These are phyloP conservation scores for Forbesichthys papilliferus DNA, from an alignment of 2,113 vertebrate genomes.

Conservation along the genomic window DNA sequence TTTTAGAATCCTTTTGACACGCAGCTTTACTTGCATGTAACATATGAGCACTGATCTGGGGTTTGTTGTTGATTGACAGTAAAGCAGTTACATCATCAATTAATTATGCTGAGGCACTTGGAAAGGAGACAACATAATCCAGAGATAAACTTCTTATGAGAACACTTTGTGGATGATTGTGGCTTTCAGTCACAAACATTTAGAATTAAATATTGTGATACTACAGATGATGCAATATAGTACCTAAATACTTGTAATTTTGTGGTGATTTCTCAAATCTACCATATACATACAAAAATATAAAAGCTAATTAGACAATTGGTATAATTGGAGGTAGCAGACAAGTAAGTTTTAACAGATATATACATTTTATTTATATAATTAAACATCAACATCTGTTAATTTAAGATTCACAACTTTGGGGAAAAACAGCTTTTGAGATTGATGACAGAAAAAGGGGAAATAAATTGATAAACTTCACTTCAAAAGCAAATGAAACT, in stretches of 20 bases:
- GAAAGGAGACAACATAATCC: constrained; percentile 42
- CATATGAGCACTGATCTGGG: no score
- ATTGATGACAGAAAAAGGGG: constrained; percentile 50
- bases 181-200: background rate
- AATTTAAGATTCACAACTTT: constrained; percentile 54
- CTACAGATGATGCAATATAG: no score
- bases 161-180: background rate
- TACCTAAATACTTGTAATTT: no score
- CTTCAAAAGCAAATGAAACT: constrained; percentile 42
- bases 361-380: constrained; percentile 75
- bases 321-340: background rate
- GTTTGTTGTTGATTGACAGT: no score
- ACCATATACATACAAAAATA: no score
- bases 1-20: no score
- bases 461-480: constrained; percentile 17
- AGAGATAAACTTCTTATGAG: constrained; percentile 64
- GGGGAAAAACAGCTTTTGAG: constrained; percentile 43
- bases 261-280: no score
- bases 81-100: no score
- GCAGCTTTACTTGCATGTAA: no score
- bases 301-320: background rate
- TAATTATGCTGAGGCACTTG: constrained; percentile 65
- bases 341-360: constrained; percentile 41
- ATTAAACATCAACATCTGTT: constrained; percentile 69
- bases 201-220: background rate